Evolutionary conservation across 2,113 vertebrate genomes (phyloP).

Genomic region (Gopherus evgoodei): DNA sequence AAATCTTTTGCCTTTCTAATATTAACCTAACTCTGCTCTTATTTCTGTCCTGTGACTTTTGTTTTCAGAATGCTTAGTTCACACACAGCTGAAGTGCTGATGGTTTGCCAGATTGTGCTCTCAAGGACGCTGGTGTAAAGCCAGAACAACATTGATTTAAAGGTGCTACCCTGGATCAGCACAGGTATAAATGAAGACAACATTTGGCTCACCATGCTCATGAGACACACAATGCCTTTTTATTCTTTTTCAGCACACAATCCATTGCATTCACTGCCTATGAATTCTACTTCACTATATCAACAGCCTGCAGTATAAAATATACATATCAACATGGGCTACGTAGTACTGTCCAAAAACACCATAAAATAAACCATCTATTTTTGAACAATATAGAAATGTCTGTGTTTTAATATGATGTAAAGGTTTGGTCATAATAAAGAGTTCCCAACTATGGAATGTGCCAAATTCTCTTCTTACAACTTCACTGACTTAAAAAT

Average conservation of each 20-base stretch:
- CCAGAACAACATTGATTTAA: background rate
- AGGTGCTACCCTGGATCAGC: background rate
- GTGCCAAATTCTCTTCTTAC: background rate
- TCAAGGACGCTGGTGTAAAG: background rate
- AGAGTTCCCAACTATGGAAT: background rate
- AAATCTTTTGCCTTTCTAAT: background rate
- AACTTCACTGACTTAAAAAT: background rate
- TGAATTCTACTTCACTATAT: too few species aligned
- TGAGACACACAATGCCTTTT: background rate
- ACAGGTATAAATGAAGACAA: background rate
- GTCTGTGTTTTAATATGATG: background rate
- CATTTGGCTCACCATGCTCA: background rate
- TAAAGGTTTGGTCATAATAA: background rate
- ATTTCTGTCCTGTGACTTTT: background rate
- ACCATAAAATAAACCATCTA: background rate
- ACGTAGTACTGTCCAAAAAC: background rate
- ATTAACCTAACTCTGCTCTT: background rate
- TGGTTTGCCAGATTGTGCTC: fast-evolving
- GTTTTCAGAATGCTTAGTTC: background rate
- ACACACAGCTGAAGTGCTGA: fast-evolving
- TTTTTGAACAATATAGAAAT: background rate
- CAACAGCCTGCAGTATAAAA: background rate
- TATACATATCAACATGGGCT: background rate
- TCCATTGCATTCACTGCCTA: background rate
- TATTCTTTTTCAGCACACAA: background rate